Conservation (phyloP, 1,140 invertebrate species). For the Drosophila mauritiana region DNA sequence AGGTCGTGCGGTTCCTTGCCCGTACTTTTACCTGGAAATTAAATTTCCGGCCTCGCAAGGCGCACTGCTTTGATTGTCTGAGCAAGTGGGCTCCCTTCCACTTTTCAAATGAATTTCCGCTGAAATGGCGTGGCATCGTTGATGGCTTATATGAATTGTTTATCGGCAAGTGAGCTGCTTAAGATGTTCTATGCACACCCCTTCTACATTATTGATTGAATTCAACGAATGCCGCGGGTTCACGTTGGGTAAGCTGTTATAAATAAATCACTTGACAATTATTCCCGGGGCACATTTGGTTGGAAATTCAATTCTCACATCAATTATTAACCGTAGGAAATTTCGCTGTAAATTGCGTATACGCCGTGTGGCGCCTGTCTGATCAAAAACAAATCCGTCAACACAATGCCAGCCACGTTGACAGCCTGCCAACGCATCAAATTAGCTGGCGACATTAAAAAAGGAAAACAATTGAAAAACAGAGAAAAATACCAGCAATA, state of each 20-base stretch:
- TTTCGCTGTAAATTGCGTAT: constrained; percentile 51
- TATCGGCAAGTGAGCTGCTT: not conserved
- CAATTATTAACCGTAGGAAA: constrained; percentile 37
- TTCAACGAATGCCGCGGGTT: not conserved
- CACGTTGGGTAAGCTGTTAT: not conserved
- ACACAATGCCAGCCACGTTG: constrained; percentile 41
- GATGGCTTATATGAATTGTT: not conserved
- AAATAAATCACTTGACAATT: constrained; percentile 44
- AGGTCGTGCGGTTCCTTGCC: constrained; percentile 25
- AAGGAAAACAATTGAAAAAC: not conserved
- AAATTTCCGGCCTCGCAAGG: constrained; percentile 34
- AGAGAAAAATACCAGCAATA: constrained; percentile 8
- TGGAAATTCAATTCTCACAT: constrained; percentile 31
- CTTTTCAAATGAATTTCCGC: not conserved
- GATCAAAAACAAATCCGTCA: constrained; percentile 73
- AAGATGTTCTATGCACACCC: not conserved
- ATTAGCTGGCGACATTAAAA: constrained; percentile 47
- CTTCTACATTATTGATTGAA: constrained; percentile 12
- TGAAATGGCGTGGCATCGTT: not conserved
- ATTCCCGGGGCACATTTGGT: constrained; percentile 21
- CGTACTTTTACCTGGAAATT: constrained; percentile 48
- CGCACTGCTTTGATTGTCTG: constrained; percentile 2
- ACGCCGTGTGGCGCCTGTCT: constrained; percentile 38
- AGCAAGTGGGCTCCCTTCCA: not conserved
- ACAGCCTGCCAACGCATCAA: constrained; percentile 49